A percentile compares a stretch with the other conserved stretches of the same genome.
phyloP scores from a whole-genome alignment of 2,888 invertebrate genomes.

The Pandemis cinnamomeana region DNA sequence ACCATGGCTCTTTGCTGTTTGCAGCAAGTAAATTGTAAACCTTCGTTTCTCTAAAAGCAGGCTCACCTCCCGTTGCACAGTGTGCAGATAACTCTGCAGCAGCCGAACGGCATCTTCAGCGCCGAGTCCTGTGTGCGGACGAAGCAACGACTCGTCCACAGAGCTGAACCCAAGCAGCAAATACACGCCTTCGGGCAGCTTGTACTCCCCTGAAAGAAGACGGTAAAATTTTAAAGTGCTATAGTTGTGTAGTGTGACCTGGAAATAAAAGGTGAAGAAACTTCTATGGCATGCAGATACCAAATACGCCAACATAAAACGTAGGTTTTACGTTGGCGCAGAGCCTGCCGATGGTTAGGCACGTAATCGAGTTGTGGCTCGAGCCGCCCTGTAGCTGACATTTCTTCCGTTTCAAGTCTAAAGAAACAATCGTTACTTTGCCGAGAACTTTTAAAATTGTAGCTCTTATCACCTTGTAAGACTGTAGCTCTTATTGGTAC shows the following conservation, averaged over 20 bases:
- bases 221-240: neutral
- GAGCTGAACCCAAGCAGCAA: conserved; percentile 95
- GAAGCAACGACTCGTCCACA: conserved; percentile 92
- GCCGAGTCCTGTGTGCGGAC: conserved; percentile 92
- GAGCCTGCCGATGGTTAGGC: no score
- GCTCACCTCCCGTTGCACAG: conserved; percentile 87
- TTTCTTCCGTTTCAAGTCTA: no score
- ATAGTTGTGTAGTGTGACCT: neutral
- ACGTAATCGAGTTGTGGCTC: no score
- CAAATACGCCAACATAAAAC: no score
- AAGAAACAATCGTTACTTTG: no score
- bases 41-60: neutral
- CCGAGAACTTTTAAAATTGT: no score
- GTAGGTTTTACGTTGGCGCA: no score
- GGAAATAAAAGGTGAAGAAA: neutral
- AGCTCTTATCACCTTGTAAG: no score
- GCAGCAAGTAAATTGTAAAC: no score
- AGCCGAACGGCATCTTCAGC: conserved; percentile 93
- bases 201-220: conserved; percentile 86
- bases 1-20: no score
- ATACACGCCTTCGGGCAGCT: conserved; percentile 93
- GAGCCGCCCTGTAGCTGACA: no score
- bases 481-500: no score
- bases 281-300: neutral
- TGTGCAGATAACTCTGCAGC: conserved; percentile 90